Evolutionary conservation across 2,888 invertebrate genomes (phyloP).

Genomic region (Scaptomyza reducta): DNA sequence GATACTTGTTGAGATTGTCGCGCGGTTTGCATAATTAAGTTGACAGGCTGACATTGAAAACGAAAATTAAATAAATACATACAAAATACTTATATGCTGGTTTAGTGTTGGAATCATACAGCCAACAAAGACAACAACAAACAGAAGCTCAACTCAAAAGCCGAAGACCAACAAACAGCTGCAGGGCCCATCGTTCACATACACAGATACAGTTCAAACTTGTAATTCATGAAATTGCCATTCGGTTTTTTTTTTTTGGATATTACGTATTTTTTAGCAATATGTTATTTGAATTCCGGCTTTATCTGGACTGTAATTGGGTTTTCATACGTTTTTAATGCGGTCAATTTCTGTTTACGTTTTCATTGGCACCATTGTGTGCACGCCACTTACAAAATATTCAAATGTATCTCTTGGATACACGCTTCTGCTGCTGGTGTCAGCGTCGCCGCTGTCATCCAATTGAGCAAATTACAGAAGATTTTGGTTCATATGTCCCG

Average conservation of each 20-base stretch:
- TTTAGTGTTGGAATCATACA: not conserved
- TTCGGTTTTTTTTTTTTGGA: constrained; percentile 4
- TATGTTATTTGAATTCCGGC: constrained; percentile 10
- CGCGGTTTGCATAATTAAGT: constrained; percentile 70
- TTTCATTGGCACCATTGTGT: constrained; percentile 31
- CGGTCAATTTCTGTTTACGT: constrained; percentile 27
- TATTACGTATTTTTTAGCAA: constrained; percentile 1
- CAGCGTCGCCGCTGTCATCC: constrained; percentile 60
- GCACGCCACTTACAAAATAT: constrained; percentile 50
- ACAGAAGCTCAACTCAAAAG: not conserved
- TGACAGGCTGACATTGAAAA: constrained; percentile 70
- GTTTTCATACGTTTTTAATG: constrained; percentile 60
- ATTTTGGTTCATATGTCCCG: constrained; percentile 53
- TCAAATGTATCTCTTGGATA: constrained; percentile 73
- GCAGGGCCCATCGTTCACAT: constrained; percentile 50
- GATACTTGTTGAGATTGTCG: constrained; percentile 16
- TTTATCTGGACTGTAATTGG: constrained; percentile 46
- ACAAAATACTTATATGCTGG: too few species aligned
- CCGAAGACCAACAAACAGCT: constrained; percentile 33
- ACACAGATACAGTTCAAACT: constrained; percentile 34
- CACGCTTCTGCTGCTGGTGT: constrained; percentile 26
- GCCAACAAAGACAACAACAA: too few species aligned
- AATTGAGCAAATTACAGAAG: constrained; percentile 81
- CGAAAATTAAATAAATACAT: constrained; percentile 54
- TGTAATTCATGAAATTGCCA: constrained; percentile 23